Evolutionary conservation across 2,113 vertebrate species (phyloP).

Genomic region (Microtus oregoni): DNA sequence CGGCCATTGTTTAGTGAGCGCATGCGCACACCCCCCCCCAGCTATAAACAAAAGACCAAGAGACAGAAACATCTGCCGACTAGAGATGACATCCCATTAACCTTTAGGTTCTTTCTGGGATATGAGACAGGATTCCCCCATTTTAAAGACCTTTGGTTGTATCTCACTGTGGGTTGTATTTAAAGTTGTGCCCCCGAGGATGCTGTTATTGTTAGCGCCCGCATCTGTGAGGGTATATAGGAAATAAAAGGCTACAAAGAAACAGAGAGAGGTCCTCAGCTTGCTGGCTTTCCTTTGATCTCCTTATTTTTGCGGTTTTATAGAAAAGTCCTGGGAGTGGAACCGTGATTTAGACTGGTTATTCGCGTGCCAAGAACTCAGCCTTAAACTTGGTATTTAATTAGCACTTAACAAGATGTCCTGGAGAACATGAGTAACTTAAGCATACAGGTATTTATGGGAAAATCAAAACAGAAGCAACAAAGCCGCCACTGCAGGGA

Average conservation of each 20-base stretch:
- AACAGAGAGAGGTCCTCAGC: not conserved
- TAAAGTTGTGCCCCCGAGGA: not conserved
- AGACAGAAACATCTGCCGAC: not conserved
- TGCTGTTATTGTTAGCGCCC: not conserved
- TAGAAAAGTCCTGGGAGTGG: not conserved
- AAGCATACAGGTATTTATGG: not conserved
- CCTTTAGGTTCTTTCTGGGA: not conserved
- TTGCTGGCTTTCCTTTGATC: not conserved
- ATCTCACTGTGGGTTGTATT: conserved; percentile 5
- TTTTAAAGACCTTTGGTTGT: conserved; percentile 25
- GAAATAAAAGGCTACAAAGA: not conserved
- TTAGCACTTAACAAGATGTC: not conserved
- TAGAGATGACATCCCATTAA: not conserved
- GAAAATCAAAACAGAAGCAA: not conserved
- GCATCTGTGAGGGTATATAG: not conserved
- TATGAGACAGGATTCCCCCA: not conserved
- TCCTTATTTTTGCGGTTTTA: not conserved
- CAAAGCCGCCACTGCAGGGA: not conserved
- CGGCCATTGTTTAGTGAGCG: not conserved
- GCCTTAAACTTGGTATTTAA: not conserved
- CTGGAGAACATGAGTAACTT: not conserved
- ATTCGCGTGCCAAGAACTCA: not conserved
- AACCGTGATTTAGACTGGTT: not conserved
- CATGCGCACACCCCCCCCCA: not conserved
- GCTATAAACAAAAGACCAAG: not conserved